Percentiles rank a stretch among this genome's conserved stretches.
Evolutionary conservation across 2,888 invertebrate species (phyloP).

Genomic region (Helleia helle): DNA sequence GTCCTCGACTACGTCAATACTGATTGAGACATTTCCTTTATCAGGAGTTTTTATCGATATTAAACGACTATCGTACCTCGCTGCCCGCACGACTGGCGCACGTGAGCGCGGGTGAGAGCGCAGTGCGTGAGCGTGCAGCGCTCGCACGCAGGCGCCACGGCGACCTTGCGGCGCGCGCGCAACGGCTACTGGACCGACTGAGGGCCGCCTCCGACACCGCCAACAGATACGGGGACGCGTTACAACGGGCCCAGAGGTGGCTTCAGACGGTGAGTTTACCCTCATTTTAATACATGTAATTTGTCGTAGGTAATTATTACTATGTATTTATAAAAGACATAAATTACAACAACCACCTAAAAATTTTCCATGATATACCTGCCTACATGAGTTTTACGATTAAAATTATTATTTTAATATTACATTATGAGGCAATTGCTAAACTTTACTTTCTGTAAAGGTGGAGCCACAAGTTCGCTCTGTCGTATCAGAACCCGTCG

Average conservation of each 20-base stretch:
- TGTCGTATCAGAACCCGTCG: slow-evolving; percentile 86
- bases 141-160: slow-evolving; percentile 85
- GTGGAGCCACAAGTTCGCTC: slow-evolving; percentile 83
- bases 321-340: neutral
- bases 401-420: no score
- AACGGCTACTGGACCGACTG: slow-evolving; percentile 86
- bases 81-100: slow-evolving; percentile 88
- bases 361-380: no score
- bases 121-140: slow-evolving; percentile 85
- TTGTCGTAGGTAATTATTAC: neutral
- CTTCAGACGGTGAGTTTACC: slow-evolving; percentile 75
- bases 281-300: neutral
- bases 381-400: no score
- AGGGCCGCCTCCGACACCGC: slow-evolving; percentile 79
- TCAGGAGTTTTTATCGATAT: slow-evolving; percentile 85
- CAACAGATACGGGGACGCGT: slow-evolving; percentile 81
- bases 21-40: no score
- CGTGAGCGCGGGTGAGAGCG: slow-evolving; percentile 81
- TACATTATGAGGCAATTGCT: no score
- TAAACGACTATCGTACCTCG: slow-evolving; percentile 91
- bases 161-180: slow-evolving; percentile 87
- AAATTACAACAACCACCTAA: neutral
- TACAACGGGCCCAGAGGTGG: slow-evolving; percentile 88
- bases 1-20: no score
- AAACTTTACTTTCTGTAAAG: slow-evolving; percentile 24